A percentile compares a stretch with the other conserved stretches of the same genome.
Conservation (phyloP, 2,113 vertebrate species). For the Phalacrocorax carbo region DNA sequence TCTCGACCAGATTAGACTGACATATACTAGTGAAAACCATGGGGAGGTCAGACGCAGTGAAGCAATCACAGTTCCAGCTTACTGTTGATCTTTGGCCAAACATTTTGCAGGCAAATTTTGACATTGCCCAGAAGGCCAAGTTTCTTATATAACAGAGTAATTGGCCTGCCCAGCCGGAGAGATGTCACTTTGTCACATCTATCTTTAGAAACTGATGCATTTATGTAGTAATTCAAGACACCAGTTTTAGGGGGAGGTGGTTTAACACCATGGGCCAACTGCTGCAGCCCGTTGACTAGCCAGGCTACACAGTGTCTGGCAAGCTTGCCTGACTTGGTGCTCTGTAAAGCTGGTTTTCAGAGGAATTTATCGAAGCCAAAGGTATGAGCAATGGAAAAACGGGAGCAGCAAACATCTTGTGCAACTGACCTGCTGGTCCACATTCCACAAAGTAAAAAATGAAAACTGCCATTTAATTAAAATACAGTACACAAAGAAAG, state of each 20-base stretch:
- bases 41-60: conserved; percentile 48
- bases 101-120: conserved; percentile 59
- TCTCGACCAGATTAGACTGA: not conserved
- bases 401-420: not conserved
- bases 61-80: not conserved
- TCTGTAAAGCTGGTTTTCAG: not conserved
- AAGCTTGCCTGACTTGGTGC: fast-evolving
- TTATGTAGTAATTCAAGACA: not conserved
- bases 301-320: not conserved
- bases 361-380: not conserved
- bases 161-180: not conserved
- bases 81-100: conserved; percentile 51
- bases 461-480: not conserved
- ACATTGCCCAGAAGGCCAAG: conserved; percentile 20
- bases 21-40: not conserved
- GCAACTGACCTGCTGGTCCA: not conserved
- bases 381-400: not conserved
- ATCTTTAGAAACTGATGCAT: conserved; percentile 45
- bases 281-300: not conserved
- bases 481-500: not conserved
- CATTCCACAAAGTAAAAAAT: not conserved
- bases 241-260: not conserved
- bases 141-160: conserved; percentile 43
- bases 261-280: not conserved
- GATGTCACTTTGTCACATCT: not conserved